These are phyloP conservation scores for Babyrousa celebensis DNA, from an alignment of 2,797 vertebrate species.

Conservation along the genomic window DNA sequence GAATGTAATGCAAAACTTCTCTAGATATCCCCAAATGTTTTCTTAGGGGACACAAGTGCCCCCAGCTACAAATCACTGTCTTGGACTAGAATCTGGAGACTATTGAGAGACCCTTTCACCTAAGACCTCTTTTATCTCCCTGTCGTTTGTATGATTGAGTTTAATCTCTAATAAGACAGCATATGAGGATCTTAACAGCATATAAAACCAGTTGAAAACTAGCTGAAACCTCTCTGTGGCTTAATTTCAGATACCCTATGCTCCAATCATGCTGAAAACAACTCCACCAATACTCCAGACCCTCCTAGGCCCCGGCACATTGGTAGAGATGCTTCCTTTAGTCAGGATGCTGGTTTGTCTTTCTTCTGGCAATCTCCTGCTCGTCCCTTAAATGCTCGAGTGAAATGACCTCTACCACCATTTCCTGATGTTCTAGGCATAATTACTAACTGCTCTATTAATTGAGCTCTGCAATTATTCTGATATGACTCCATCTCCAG, in stretches of 20 bases:
- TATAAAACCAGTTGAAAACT: background rate
- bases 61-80: background rate
- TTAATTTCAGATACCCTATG: background rate
- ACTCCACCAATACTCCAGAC: background rate
- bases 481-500: background rate
- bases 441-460: background rate
- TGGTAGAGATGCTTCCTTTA: background rate
- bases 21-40: background rate
- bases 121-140: background rate
- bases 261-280: background rate
- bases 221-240: background rate
- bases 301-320: background rate
- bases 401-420: background rate
- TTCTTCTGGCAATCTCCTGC: background rate
- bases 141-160: background rate
- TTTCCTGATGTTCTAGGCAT: background rate
- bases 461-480: background rate
- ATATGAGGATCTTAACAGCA: background rate
- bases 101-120: background rate
- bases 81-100: constrained; percentile 6
- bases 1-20: background rate
- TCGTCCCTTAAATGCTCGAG: background rate
- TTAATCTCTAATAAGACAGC: background rate
- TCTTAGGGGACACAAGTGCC: background rate
- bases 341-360: background rate